Base-by-base conservation (phyloP, 1,140 invertebrate genomes). In the Gryllus bimaculatus region DNA sequence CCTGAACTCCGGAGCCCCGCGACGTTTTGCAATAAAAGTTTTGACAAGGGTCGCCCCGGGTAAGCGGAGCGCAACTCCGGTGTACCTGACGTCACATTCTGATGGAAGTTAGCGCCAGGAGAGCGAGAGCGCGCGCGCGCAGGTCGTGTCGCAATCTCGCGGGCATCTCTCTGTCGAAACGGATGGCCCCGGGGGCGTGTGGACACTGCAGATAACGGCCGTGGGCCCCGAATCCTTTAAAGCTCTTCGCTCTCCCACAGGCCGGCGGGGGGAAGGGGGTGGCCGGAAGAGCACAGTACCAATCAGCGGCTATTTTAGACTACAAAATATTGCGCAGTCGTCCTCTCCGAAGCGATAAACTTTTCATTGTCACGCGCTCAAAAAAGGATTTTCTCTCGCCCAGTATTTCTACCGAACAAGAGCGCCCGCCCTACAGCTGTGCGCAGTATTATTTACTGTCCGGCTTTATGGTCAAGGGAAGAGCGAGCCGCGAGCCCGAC, bases 261-360 rank as follows among this genome's bases (percentile, higher is more conserved):
- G 26, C 26, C 26, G 26, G 26, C 5, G 5, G 26, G 5, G 1
- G 26, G 26, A 39, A 39, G 26, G 26, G n/a, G 26, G 54, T 66
- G 54, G 18, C 54, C 18, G 54, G 54, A 39, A 66, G 54, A 10
- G 54, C 54, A 66, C 54, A 66, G 18, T 66, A 66, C 54, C 54
- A 66, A 66, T 66, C 54, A 66, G 54, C 54, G 54, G 54, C 54
- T 66, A 66, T 66, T 66, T 10, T 18, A 13, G 54, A 66, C 10
- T 66, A 66, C 54, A 66, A 66, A 66, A 66, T 66, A 66, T 66
- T 66, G 54, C 54, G 54, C 54, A 66, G 54, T 66, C 54, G 54
- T 66, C 54, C 54, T 66, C 18, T 66, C 10, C 54, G 54, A 66
- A 66, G 54, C 10, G 54, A 66, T 66, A 66, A 66, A 66, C 54